phyloP scores from a whole-genome alignment of 2,888 invertebrate species.

The Sabatieria punctata region DNA sequence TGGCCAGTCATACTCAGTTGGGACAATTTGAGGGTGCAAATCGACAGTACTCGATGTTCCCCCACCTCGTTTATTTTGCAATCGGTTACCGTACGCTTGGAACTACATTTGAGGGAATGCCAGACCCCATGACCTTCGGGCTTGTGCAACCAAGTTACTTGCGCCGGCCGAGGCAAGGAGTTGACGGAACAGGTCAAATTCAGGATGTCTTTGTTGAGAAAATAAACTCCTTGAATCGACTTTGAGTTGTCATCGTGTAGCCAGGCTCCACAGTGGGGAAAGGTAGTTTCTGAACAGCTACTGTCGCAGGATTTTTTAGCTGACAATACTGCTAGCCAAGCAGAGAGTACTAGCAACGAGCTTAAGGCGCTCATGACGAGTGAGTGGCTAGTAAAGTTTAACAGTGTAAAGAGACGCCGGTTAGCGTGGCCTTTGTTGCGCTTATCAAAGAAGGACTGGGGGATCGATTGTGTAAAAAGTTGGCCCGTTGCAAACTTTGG shows the following conservation, averaged over 20 bases:
- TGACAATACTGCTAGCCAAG: neutral
- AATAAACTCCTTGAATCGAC: slow-evolving; percentile 1
- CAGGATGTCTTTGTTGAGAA: neutral
- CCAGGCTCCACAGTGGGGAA: slow-evolving; percentile 9
- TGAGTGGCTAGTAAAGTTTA: too few relatives aligned
- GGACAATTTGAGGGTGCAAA: neutral
- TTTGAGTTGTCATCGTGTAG: slow-evolving; percentile 1
- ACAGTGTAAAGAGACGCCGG: too few relatives aligned
- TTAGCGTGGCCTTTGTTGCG: too few relatives aligned
- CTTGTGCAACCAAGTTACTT: slow-evolving; percentile 1
- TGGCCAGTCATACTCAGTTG: slow-evolving; percentile 4
- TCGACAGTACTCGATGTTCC: slow-evolving; percentile 3
- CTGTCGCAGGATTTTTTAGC: neutral
- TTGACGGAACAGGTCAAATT: slow-evolving; percentile 5
- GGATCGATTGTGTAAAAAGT: too few relatives aligned
- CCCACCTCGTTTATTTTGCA: slow-evolving; percentile 4
- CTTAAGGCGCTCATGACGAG: too few relatives aligned
- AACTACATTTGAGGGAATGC: neutral
- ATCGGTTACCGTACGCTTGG: slow-evolving; percentile 4
- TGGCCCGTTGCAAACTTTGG: too few relatives aligned
- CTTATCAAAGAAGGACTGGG: too few relatives aligned
- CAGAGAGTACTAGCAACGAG: too few relatives aligned
- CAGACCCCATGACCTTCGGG: neutral
- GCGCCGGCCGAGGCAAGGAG: slow-evolving; percentile 5
- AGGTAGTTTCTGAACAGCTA: neutral